Conservation (phyloP, 1,140 invertebrate species). For the Hyphantria cunea region DNA sequence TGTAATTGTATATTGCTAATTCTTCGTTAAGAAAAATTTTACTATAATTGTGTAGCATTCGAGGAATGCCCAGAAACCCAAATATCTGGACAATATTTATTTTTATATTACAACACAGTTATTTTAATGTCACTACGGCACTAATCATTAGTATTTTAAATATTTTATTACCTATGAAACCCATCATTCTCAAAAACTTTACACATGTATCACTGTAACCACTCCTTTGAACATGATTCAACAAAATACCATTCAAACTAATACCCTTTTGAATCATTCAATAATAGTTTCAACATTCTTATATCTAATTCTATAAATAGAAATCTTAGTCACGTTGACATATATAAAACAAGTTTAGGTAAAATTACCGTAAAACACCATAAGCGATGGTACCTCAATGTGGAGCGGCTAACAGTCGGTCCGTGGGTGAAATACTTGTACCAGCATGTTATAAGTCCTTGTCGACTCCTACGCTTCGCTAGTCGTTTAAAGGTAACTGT, state of each 20-base stretch:
- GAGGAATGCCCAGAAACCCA: too few relatives aligned
- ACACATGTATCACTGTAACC: too few relatives aligned
- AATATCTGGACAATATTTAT: too few relatives aligned
- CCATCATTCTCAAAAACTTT: too few relatives aligned
- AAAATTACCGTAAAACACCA: constrained; percentile 8
- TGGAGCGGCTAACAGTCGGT: constrained; percentile 18
- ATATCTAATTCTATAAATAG: neutral
- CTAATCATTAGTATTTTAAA: too few relatives aligned
- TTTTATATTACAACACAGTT: too few relatives aligned
- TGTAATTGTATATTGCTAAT: too few relatives aligned
- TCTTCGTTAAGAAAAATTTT: too few relatives aligned
- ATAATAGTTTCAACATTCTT: neutral
- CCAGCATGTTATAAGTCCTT: constrained; percentile 28
- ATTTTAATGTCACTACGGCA: too few relatives aligned
- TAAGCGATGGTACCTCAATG: constrained; percentile 3
- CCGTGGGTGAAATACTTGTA: constrained; percentile 5
- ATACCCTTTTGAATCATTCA: neutral
- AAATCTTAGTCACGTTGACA: neutral
- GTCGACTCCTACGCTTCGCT: constrained; percentile 30
- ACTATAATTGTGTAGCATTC: too few relatives aligned
- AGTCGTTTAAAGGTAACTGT: constrained; percentile 23
- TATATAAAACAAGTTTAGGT: constrained; percentile 15
- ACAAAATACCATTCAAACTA: neutral
- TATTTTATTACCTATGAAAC: too few relatives aligned
- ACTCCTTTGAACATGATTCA: neutral